phyloP scores from a whole-genome alignment of 1,140 invertebrate genomes.

The Diabrotica undecimpunctata region DNA sequence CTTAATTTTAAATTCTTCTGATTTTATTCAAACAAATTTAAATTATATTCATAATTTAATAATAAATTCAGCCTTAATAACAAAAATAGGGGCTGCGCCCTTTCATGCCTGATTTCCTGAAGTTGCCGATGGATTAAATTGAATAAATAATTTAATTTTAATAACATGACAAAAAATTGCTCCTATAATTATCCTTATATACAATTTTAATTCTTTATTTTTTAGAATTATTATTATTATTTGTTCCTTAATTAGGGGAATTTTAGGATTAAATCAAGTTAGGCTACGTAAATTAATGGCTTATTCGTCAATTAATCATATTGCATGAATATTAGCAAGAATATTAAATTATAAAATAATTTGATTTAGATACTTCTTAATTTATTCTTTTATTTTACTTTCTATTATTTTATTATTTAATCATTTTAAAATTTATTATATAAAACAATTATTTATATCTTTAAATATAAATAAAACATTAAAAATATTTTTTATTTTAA shows the following conservation, averaged over 20 bases:
- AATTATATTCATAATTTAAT: constrained; percentile 34
- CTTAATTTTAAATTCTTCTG: constrained; percentile 45
- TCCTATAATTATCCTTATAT: constrained; percentile 48
- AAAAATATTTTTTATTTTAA: constrained; percentile 49
- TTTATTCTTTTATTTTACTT: constrained; percentile 47
- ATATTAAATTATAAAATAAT: constrained; percentile 46
- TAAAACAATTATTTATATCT: constrained; percentile 49
- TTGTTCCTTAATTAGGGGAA: constrained; percentile 39
- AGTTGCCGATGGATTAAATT: constrained; percentile 48
- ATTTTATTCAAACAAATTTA: constrained; percentile 29
- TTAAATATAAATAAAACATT: constrained; percentile 41
- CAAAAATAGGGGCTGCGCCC: constrained; percentile 50
- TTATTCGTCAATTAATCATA: constrained; percentile 55
- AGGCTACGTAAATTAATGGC: constrained; percentile 52
- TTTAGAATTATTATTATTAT: constrained; percentile 46
- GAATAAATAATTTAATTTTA: constrained; percentile 49
- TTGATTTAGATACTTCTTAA: constrained; percentile 48
- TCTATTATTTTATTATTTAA: constrained; percentile 48
- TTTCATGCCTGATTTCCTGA: constrained; percentile 53
- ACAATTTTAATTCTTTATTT: constrained; percentile 31
- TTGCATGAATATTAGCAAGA: constrained; percentile 50
- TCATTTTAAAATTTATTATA: constrained; percentile 47
- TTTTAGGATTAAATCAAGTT: constrained; percentile 50
- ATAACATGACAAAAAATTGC: constrained; percentile 55
- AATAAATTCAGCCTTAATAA: constrained; percentile 43